Evolutionary conservation across 2,888 invertebrate genomes (phyloP).

Genomic region (Chrysolina haemoptera): DNA sequence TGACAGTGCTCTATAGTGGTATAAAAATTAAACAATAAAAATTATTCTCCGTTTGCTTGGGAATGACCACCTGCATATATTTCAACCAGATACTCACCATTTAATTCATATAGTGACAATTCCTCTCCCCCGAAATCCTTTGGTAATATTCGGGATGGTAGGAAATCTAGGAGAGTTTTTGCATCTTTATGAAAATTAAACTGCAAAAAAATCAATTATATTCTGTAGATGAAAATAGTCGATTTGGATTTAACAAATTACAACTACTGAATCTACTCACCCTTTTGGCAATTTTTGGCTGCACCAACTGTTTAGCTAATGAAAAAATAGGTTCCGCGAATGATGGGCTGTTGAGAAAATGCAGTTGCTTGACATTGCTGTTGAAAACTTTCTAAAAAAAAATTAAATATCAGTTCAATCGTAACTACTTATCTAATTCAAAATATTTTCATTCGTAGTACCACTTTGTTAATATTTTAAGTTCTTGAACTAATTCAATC

Average conservation of each 20-base stretch:
- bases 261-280: neutral
- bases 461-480: too few relatives aligned
- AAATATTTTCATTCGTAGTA: too few relatives aligned
- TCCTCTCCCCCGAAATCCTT: constrained; percentile 21
- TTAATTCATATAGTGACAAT: constrained; percentile 9
- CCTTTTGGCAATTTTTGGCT: neutral
- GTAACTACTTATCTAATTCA: too few relatives aligned
- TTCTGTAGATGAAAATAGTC: too few relatives aligned
- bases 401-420: neutral
- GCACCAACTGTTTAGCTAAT: neutral
- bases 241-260: neutral
- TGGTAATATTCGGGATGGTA: neutral
- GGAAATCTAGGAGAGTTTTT: neutral
- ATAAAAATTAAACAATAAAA: too few relatives aligned
- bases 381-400: constrained; percentile 7
- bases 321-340: neutral
- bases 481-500: too few relatives aligned
- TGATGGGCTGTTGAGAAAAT: constrained; percentile 6
- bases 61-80: too few relatives aligned
- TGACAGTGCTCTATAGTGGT: neutral
- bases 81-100: neutral
- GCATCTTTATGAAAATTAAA: neutral
- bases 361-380: neutral
- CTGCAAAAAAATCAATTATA: neutral
- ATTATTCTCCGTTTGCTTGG: too few relatives aligned